Base-by-base conservation (phyloP, 2,888 invertebrate species). In the Litoditis marina region DNA sequence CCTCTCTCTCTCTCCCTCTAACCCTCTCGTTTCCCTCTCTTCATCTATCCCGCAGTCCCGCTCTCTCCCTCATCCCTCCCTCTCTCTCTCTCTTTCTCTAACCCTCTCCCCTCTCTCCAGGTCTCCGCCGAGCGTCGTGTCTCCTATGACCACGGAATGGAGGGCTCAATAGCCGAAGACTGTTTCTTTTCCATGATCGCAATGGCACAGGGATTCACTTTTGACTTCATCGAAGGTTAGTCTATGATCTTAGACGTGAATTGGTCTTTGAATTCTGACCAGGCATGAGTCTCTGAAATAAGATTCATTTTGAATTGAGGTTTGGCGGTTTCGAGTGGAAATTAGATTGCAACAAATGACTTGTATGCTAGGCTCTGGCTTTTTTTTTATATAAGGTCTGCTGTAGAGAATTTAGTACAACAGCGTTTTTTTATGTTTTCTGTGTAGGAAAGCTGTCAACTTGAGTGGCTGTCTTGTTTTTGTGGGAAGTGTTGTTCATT, bases 171-270 rank as follows among this genome's bases (percentile, higher is more conserved):
- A n/a, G 94, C 95, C 25, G 95, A 95, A 85, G 95, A 95, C 84
- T 94, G 94, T 83, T 95, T 89, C 84, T 95, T 95, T 85, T 92
- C 93, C 25, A 94, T 95, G 93, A 89, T 91, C 71, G 94, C 94
- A 2, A 92, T 90, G 84, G 88, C 89, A 68, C 88, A 91, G 84
- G 94, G 94, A 30, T 94, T 91, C 84, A 88, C 90, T 25, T 95
- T 95, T 84, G 91, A 92, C 84, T 95, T 94, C 85, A 89, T 95
- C 72, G 94, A 95, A 84, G 94, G 76, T 74, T 46, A 16, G 60
- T 30, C 11, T 31, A n/a, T 32, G n/a, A n/a, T n/a, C n/a, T n/a
- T n/a, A n/a, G n/a, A n/a, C n/a, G n/a, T n/a, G n/a, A n/a, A 39
- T 30, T 39, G 34, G 31, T 8, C 25, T 11, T 25, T 19, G 30